A percentile compares a stretch with the other conserved stretches of the same genome.
phyloP scores from a whole-genome alignment of 92 coral and sea anemone genomes.

The Blastomussa wellsi region DNA sequence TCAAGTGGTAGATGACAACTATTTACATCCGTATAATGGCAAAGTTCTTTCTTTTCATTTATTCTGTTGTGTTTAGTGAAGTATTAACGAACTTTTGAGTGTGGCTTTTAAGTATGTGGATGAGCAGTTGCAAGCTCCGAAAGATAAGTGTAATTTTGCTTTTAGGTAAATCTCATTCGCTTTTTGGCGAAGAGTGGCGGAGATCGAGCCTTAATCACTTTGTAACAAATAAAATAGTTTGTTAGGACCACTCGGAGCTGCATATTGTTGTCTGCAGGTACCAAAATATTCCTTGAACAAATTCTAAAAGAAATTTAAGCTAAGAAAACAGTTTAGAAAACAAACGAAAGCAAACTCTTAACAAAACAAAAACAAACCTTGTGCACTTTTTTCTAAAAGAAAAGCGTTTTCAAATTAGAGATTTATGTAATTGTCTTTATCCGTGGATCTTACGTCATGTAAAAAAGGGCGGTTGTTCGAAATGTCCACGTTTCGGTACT shows the following conservation, averaged over 20 bases:
- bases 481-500: no score
- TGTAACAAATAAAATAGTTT: neutral
- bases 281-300: neutral
- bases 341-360: neutral
- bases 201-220: no score
- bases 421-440: no score
- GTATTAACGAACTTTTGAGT: neutral
- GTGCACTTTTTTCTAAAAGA: neutral
- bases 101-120: neutral
- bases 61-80: neutral
- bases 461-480: no score
- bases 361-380: neutral
- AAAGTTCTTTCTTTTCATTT: neutral
- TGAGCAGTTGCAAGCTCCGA: no score
- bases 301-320: neutral
- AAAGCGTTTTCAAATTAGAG: no score
- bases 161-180: no score
- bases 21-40: neutral
- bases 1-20: neutral
- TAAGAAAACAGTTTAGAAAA: neutral
- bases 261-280: neutral
- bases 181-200: no score
- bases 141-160: neutral
- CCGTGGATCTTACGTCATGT: no score
- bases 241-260: neutral